Evolutionary conservation across 2,888 invertebrate species (phyloP), one percentile per base, ranked within the genome.

Genomic region (Tachystola acroxantha): DNA sequence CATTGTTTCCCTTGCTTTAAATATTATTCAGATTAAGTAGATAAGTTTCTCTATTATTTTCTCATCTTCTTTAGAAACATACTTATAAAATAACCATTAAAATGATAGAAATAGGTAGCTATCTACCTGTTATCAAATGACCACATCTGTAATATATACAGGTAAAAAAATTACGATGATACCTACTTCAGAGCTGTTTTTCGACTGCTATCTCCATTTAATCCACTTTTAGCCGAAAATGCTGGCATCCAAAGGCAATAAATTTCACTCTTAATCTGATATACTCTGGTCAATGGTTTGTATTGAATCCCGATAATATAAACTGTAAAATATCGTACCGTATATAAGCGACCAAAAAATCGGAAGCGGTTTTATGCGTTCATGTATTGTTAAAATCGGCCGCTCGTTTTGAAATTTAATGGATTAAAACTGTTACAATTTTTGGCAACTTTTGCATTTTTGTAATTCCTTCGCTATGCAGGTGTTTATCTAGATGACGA

Each of bases 221-320:
- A 34, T 25, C 33, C 33, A 38, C 29, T 33, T 36, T 31, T 29
- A 14, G 28, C 33, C 14, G 22, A 31, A 16, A 34, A 26, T 27
- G 31, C 26, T 34, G 31, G 34, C 38, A 10, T 26, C 19, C 20
- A 27, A 31, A 31, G 13, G 38, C 34, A 16, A 34, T 38, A 38
- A 38, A 38, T 38, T 33, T 34, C 14, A n/a, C 33, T 14, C 19
- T 32, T 38, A 38, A 38, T 38, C 38, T 30, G 34, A 38, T 38
- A 38, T 30, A n/a, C 34, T 34, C 38, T 38, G 30, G 30, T 31
- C 30, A 34, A 38, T 38, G 38, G 34, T 29, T 30, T 26, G 30
- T 26, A 36, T 31, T 36, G 36, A 36, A 36, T 31, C 24, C 12
- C 36, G 36, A 31, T 36, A 31, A 31, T 31, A 36, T 32, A 36